Evolutionary conservation across 2,113 vertebrate genomes (phyloP).

Genomic region (Xerus inauris): DNA sequence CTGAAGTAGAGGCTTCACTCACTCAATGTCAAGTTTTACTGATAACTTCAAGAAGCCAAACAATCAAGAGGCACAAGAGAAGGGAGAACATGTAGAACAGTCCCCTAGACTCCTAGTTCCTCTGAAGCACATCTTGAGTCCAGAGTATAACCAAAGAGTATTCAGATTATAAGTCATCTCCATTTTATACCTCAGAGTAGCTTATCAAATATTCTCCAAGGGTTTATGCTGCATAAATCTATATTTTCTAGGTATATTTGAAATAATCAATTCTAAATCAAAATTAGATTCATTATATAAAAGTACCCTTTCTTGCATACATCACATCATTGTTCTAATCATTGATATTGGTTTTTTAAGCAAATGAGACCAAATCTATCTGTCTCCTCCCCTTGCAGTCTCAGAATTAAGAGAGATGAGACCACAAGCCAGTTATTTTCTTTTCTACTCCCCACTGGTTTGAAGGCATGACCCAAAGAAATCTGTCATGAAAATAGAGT

Average conservation of each 20-base stretch:
- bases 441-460: neutral
- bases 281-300: neutral
- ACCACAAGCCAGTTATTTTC: neutral
- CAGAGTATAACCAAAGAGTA: neutral
- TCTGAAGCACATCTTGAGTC: neutral
- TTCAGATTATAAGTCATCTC: neutral
- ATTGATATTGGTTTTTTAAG: neutral
- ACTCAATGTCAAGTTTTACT: neutral
- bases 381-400: accelerated
- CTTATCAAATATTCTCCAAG: neutral
- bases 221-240: neutral
- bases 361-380: neutral
- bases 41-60: neutral
- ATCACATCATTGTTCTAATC: neutral
- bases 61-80: neutral
- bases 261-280: neutral
- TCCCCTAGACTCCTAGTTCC: neutral
- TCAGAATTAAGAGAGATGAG: neutral
- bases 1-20: neutral
- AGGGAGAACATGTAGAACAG: neutral
- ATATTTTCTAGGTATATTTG: neutral
- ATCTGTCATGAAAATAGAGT: neutral
- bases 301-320: neutral
- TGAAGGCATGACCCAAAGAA: neutral
- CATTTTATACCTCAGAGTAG: neutral